Conservation (phyloP, 2,888 invertebrate genomes). For the Lithophane semibrunnea region DNA sequence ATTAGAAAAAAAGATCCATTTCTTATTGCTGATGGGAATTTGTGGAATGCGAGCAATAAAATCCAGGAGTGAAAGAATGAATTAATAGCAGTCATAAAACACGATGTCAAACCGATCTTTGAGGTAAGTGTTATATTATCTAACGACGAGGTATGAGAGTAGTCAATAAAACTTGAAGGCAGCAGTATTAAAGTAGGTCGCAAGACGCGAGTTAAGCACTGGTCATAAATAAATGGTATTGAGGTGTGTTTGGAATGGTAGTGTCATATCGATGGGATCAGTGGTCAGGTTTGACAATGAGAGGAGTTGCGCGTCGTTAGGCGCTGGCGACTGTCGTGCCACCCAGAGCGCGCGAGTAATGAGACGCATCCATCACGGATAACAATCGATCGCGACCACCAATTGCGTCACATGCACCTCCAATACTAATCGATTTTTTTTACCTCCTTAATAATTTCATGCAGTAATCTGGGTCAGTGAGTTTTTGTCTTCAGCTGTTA, state of each 20-base stretch:
- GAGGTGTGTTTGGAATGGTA: constrained; percentile 83
- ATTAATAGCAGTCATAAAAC: constrained; percentile 83
- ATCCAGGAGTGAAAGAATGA: constrained; percentile 80
- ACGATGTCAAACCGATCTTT: constrained; percentile 81
- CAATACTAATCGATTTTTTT: constrained; percentile 58
- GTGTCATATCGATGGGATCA: constrained; percentile 83
- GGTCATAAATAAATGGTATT: constrained; percentile 88
- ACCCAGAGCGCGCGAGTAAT: constrained; percentile 85
- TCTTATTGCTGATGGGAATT: constrained; percentile 71
- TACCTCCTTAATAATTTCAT: constrained; percentile 24
- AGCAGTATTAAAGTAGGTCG: constrained; percentile 75
- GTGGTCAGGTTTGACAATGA: constrained; percentile 82
- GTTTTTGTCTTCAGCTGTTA: constrained; percentile 4
- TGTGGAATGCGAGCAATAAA: constrained; percentile 75
- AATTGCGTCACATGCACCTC: constrained; percentile 67
- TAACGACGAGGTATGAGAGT: constrained; percentile 78
- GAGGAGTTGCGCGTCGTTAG: constrained; percentile 76
- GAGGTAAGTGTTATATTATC: constrained; percentile 74
- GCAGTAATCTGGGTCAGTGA: constrained; percentile 11
- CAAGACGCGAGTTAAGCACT: constrained; percentile 76
- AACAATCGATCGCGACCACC: constrained; percentile 80
- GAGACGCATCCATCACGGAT: constrained; percentile 85
- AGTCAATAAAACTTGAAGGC: constrained; percentile 81
- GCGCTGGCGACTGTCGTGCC: constrained; percentile 73
- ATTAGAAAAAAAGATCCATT: constrained; percentile 49